Conservation (phyloP, 2,888 invertebrate genomes). For the Saturnia japonica region DNA sequence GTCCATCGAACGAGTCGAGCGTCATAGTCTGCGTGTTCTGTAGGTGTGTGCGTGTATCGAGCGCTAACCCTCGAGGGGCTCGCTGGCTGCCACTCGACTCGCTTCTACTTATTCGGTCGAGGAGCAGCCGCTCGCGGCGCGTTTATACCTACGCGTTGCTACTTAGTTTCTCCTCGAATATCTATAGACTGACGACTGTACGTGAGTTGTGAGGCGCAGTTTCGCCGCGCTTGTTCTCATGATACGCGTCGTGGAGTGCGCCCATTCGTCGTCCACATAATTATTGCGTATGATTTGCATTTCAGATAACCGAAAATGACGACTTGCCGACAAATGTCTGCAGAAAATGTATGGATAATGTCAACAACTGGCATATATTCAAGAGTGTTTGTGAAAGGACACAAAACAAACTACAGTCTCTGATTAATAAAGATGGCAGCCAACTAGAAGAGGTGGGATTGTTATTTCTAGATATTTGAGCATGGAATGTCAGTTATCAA, state of each 20-base stretch:
- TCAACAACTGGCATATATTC: slow-evolving; percentile 86
- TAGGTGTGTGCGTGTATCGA: slow-evolving; percentile 76
- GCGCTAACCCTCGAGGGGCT: slow-evolving; percentile 81
- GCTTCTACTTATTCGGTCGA: slow-evolving; percentile 80
- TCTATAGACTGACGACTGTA: slow-evolving; percentile 60
- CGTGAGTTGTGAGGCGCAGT: slow-evolving; percentile 66
- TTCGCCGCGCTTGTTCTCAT: slow-evolving; percentile 73
- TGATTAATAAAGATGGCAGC: slow-evolving; percentile 79
- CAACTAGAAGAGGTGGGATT: slow-evolving; percentile 78
- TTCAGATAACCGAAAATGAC: slow-evolving; percentile 84
- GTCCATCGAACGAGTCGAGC: slow-evolving; percentile 71
- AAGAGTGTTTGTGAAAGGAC: slow-evolving; percentile 84
- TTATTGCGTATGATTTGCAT: slow-evolving; percentile 75
- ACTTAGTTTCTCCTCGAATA: slow-evolving; percentile 78
- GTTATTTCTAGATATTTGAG: slow-evolving; percentile 56
- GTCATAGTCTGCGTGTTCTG: slow-evolving; percentile 75
- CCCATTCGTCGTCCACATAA: slow-evolving; percentile 64
- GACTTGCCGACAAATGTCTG: slow-evolving; percentile 85
- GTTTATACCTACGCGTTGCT: slow-evolving; percentile 77
- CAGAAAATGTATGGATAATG: slow-evolving; percentile 83
- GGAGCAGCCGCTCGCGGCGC: slow-evolving; percentile 71
- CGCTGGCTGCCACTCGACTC: slow-evolving; percentile 79
- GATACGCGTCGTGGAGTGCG: slow-evolving; percentile 66
- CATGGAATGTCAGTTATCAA: slow-evolving; percentile 56
- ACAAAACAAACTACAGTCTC: slow-evolving; percentile 84